phyloP scores from a whole-genome alignment of 2,888 invertebrate genomes.

The Thyatira batis region DNA sequence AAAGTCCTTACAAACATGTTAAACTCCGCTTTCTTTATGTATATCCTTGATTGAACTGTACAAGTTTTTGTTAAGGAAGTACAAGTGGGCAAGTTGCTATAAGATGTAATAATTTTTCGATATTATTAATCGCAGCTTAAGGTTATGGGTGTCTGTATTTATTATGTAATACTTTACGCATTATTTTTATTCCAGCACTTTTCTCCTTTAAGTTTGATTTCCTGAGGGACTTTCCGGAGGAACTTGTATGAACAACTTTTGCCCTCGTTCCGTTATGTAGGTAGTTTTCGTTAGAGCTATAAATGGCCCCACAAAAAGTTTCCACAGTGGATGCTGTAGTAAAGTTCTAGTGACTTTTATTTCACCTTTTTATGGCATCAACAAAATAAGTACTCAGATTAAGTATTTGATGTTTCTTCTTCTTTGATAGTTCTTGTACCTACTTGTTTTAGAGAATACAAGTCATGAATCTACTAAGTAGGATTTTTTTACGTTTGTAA shows the following conservation, averaged over 20 bases:
- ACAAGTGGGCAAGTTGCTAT: no score
- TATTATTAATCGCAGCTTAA: no score
- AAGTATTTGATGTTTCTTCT: neutral
- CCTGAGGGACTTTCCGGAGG: constrained; percentile 22
- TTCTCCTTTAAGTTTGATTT: constrained; percentile 17
- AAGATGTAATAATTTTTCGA: no score
- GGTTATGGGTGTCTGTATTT: no score
- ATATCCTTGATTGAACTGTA: no score
- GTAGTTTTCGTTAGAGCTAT: neutral
- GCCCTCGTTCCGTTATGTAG: neutral
- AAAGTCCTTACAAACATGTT: no score
- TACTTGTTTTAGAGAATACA: no score
- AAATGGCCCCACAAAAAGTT: neutral
- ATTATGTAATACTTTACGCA: no score
- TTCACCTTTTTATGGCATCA: neutral
- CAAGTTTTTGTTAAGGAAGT: no score
- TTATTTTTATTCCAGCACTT: neutral
- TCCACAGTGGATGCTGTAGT: neutral
- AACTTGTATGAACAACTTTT: constrained; percentile 7
- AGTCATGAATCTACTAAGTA: no score
- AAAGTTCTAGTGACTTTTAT: neutral
- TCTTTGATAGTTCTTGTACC: neutral
- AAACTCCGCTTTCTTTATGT: no score
- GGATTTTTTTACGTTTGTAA: no score
- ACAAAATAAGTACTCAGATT: neutral